Evolutionary conservation across 53 echinoderm and acorn worm genomes (phyloP).

Genomic region (Paracentrotus lividus): DNA sequence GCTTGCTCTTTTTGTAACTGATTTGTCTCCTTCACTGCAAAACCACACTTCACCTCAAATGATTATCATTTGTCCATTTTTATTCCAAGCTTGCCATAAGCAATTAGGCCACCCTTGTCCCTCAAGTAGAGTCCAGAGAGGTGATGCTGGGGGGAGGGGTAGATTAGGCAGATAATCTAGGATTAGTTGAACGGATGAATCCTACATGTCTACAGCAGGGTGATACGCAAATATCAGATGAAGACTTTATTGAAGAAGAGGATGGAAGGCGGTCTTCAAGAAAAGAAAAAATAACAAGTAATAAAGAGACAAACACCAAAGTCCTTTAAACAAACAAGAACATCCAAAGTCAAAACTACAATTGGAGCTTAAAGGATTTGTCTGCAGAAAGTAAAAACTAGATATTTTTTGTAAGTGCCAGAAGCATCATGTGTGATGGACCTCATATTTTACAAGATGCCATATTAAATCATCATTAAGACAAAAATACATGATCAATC

Average conservation of each 20-base stretch:
- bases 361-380: too few species aligned
- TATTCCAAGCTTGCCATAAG: neutral
- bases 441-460: too few species aligned
- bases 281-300: neutral
- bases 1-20: neutral
- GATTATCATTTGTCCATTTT: neutral
- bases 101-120: neutral
- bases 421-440: too few species aligned
- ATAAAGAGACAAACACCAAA: neutral
- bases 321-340: neutral
- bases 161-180: neutral
- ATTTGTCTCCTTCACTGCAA: conserved; percentile 1
- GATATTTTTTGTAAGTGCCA: too few species aligned
- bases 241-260: neutral
- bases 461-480: too few species aligned
- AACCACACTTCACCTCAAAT: neutral
- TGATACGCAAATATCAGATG: neutral
- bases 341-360: neutral
- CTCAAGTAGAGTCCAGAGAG: neutral
- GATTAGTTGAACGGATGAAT: neutral
- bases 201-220: neutral
- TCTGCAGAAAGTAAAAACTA: too few species aligned
- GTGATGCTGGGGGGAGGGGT: neutral
- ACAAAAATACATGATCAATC: too few species aligned
- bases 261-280: neutral